phyloP scores from a whole-genome alignment of 2,797 vertebrate species.

The Harpagifer antarcticus region DNA sequence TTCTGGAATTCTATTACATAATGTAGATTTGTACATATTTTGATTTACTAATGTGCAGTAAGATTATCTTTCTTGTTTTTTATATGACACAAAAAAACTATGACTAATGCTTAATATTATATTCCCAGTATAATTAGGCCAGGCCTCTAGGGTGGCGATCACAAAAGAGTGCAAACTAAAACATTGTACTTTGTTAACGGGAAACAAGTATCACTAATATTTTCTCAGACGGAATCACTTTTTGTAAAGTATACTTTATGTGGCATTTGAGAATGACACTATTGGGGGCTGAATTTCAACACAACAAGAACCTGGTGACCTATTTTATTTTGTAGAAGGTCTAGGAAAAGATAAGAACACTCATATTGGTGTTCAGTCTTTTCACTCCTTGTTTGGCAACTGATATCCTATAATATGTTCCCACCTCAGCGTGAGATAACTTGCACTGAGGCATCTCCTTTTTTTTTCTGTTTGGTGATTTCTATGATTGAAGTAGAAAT shows the following conservation, averaged over 20 bases:
- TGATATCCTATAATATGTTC: constrained; percentile 2
- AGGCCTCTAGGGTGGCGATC: constrained; percentile 8
- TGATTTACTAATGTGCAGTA: constrained; percentile 69
- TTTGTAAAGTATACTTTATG: constrained; percentile 22
- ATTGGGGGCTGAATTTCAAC: constrained; percentile 12
- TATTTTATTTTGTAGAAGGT: constrained; percentile 1
- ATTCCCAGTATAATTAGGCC: constrained; percentile 20
- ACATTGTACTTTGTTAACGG: constrained; percentile 7
- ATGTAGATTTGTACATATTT: constrained; percentile 78
- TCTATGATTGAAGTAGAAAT: constrained; percentile 5
- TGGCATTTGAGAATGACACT: background rate
- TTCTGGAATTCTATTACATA: constrained; percentile 50
- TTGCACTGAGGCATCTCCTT: background rate
- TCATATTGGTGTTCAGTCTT: background rate
- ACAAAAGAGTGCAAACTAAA: constrained; percentile 16
- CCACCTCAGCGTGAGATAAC: constrained; percentile 13
- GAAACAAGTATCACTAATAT: constrained; percentile 5
- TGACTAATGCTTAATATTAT: constrained; percentile 27
- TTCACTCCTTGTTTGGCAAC: constrained; percentile 14
- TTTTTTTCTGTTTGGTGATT: constrained; percentile 7
- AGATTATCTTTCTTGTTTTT: constrained; percentile 40
- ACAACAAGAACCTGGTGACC: background rate
- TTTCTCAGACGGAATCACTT: background rate
- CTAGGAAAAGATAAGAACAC: background rate
- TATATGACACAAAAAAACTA: constrained; percentile 36